Conservation (phyloP, 2,797 vertebrate species). For the Bothrops alternatus region DNA sequence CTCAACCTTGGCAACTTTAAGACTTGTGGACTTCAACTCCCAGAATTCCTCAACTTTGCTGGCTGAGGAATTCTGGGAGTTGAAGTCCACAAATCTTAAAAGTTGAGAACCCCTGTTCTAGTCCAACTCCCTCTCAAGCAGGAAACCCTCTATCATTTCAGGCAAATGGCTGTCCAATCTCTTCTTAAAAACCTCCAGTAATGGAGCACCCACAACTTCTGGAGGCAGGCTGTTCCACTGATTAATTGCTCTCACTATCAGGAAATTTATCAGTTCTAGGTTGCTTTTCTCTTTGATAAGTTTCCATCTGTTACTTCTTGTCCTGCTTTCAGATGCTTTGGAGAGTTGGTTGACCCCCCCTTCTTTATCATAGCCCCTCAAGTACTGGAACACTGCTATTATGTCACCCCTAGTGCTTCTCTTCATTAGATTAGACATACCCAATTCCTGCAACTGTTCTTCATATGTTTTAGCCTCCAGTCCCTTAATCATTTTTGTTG, state of each 20-base stretch:
- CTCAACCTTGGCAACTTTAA: no score
- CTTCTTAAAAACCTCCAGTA: neutral
- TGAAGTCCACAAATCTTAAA: no score
- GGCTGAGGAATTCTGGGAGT: no score
- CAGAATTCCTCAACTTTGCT: no score
- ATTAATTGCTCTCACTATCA: neutral
- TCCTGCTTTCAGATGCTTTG: neutral
- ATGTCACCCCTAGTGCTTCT: neutral
- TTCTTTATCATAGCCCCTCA: neutral
- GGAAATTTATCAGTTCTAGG: neutral
- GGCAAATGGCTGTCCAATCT: neutral
- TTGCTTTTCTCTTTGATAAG: neutral
- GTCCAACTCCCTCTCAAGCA: neutral
- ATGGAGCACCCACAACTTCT: neutral
- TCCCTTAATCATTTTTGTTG: neutral
- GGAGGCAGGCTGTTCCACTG: neutral
- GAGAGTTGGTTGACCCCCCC: neutral
- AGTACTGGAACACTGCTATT: neutral
- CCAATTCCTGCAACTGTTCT: neutral
- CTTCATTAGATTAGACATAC: neutral
- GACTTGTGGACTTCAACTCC: no score
- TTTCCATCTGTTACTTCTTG: neutral
- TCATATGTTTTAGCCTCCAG: neutral
- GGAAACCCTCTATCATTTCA: neutral
- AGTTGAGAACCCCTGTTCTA: neutral